Evolutionary conservation across 2,797 vertebrate genomes (phyloP), one percentile per base, ranked within the genome.

Genomic region (Morus bassanus): DNA sequence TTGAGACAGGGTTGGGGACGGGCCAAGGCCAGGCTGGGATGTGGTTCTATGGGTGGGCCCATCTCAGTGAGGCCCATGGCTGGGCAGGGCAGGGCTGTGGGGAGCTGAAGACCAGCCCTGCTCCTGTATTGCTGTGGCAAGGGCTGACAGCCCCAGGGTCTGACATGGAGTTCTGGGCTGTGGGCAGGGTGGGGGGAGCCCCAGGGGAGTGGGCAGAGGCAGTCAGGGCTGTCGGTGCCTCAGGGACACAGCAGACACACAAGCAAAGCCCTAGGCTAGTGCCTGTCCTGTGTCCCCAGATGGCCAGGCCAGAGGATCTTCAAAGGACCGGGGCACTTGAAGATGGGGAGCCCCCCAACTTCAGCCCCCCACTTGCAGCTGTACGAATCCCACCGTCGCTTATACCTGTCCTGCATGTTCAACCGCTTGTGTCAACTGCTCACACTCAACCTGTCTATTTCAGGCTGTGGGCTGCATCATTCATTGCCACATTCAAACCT

Each of bases 61-160:
- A 45, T 4, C 33, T 45, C 37, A 16, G n/a, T 27, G 35, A 50
- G 17, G 19, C 23, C 50, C 30, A 43, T n/a, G 28, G 53, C 7
- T 0, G 0, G 41, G 35, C 11, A 22, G 43, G 23, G 23, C 18
- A 65, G 43, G 3, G 22, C 12, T 56, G 16, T 63, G 61, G 43
- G 27, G 4, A 74, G 13, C 16, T 85, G 46, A 43, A 89, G 16
- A 50, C 21, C 6, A 3, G 37, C 7, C 28, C 51, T 57, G 18
- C 43, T 27, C 8, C 8, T 5, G 13, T 48, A 18, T 41, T 15
- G 4, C 16, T 65, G 56, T 24, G 27, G 10, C 28, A 63, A 31
- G 13, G 10, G 3, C 18, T 59, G n/a, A 43, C 7, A 14, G 22
- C 17, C 24, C 9, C 0, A 0, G 16, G 10, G 7, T 4, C 8